Base-by-base conservation (phyloP, 2,797 vertebrate species). In the Thripadectes ignobilis region DNA sequence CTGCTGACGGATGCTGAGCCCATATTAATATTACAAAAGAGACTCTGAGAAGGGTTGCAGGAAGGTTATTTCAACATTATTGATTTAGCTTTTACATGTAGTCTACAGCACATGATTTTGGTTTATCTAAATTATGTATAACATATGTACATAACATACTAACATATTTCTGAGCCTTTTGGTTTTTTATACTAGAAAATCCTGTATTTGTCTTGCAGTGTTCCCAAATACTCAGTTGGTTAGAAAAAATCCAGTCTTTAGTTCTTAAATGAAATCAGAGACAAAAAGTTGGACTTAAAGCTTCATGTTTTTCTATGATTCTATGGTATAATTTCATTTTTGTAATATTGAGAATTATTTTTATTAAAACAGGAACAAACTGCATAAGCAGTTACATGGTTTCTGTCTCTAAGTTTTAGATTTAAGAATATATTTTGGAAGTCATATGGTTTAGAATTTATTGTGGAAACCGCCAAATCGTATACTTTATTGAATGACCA, bases 1-100 rank as follows among this genome's bases (percentile, higher is more conserved):
- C 36, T 9, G 10, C 27, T 66, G 38, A 45, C 3, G 15, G 20
- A 45, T 39, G 29, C 45, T 0, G 0, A 30, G 24, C 38, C 29
- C 85, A 52, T 69, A 69, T 12, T 82, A 62, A 14, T 55, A 36
- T 20, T 62, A 55, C 8, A 9, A 26, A 59, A 32, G 45, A 29
- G 45, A 32, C 10, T 17, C 22, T 75, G 29, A 83, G n/a, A 79
- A 80, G 27, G n/a, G 32, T 21, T 69, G 43, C 41, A 84, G 30
- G 38, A 54, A 80, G 10, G n/a, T 63, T 27, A 73, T 58, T 54
- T 73, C 36, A 77, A 17, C 18, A 52, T 36, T 52, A 49, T 15
- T 61, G 26, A 66, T 41, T 83, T 48, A 66, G 29, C 18, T 86
- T 90, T 73, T 58, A 14, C 45, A 19, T 73, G 21, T 34, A 67